Base-by-base conservation (phyloP, 2,888 invertebrate genomes). In the Mellilla xanthometata region DNA sequence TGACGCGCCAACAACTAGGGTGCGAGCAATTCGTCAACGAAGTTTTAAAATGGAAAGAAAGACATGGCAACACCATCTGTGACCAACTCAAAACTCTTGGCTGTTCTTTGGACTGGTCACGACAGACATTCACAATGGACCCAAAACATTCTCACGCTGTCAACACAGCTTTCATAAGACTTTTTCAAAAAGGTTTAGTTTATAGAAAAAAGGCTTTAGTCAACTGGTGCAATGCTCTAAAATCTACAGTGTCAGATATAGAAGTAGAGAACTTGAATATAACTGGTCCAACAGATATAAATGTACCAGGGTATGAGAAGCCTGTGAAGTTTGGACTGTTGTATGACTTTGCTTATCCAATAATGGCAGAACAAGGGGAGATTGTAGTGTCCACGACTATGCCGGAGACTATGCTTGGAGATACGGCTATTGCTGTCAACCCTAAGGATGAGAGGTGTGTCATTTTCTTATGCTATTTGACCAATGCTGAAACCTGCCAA, bases 381-480 rank as follows among this genome's bases (percentile, higher is more conserved):
- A 82, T 98, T 27, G 85, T 94, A 0, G 95, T 99, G 0, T 94
- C 97, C 0, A 99, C 99, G 0, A 99, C 98, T 0, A 92, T 97
- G 60, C 95, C 97, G 0, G 99, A 99, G 84, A 99, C 99, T 0
- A 93, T 99, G 91, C 78, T 96, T 3, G 99, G 99, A 0, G 99
- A 99, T 86, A 94, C 95, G 0, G 99, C 97, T 0, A 91, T 99
- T 2, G 98, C 98, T 13, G 96, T 99, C 0, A 94, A 99, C 90
- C 98, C 99, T 1, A 74, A 92, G 0, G 97, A 97, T 81, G 64
- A 75, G 2, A 91, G 94, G 88, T 87, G 67, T 6, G 9, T 30
- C n/a, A 24, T 31, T 22, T 22, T 10, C 1, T n/a, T n/a, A n/a
- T n/a, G n/a, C n/a, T n/a, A n/a, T n/a, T n/a, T n/a, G n/a, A n/a